A percentile compares a stretch with the other conserved stretches of the same genome.
phyloP scores from a whole-genome alignment of 2,797 vertebrate genomes.

The Acanthiza pusilla region DNA sequence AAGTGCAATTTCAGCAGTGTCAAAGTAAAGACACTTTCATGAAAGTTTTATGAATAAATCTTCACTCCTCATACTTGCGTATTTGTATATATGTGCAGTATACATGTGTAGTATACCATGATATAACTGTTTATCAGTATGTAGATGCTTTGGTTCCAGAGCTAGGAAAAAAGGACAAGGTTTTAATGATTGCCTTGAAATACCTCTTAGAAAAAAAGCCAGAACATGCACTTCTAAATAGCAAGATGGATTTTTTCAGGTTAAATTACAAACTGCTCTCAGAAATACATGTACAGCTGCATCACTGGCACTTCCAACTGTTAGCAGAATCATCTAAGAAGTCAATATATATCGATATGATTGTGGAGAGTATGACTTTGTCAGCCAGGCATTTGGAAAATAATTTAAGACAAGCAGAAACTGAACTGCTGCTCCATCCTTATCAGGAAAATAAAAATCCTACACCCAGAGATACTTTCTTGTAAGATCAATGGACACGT shows the following conservation, averaged over 20 bases:
- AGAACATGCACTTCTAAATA: slow-evolving; percentile 1
- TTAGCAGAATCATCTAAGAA: slow-evolving; percentile 13
- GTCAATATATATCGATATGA: slow-evolving; percentile 50
- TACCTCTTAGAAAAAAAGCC: neutral
- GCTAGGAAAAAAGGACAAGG: neutral
- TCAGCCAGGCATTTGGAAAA: slow-evolving; percentile 2
- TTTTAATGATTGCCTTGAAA: neutral
- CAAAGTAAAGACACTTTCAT: neutral
- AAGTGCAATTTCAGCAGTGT: neutral
- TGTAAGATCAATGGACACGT: neutral
- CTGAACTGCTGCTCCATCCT: neutral
- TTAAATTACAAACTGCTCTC: neutral
- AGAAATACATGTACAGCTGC: neutral
- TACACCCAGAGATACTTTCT: neutral
- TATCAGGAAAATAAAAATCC: slow-evolving; percentile 26
- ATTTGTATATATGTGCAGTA: neutral
- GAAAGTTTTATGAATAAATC: neutral
- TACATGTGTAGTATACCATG: neutral
- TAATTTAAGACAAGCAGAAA: slow-evolving; percentile 34
- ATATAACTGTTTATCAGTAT: neutral
- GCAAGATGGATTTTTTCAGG: neutral
- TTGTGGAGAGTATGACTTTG: slow-evolving; percentile 1
- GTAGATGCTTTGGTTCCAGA: neutral
- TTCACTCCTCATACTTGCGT: neutral
- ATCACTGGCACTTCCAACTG: neutral